Percentiles rank a stretch among this genome's conserved stretches.
phyloP scores from a whole-genome alignment of 92 coral and sea anemone genomes.

The Actinostola sp. region DNA sequence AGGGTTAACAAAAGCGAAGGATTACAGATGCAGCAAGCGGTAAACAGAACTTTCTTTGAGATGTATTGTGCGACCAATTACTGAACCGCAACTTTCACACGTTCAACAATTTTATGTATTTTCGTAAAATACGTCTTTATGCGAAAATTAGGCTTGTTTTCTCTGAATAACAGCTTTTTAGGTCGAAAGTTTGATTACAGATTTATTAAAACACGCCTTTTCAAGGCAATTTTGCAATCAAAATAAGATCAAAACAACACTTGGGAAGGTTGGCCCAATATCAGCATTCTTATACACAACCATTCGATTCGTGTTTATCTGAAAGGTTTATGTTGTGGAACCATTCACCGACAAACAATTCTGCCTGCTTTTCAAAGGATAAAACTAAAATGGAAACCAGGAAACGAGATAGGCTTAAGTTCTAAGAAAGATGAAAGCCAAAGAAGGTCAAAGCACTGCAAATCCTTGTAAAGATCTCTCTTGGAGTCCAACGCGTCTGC shows the following conservation, averaged over 20 bases:
- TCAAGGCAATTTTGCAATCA: not conserved
- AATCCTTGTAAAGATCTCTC: conserved; percentile 1
- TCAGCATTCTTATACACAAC: conserved; percentile 6
- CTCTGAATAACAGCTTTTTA: not conserved
- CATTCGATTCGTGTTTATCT: not conserved
- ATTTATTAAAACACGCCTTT: not conserved
- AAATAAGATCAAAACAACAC: not conserved
- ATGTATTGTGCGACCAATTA: not conserved
- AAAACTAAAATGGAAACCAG: too few relatives aligned
- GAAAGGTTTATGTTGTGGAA: not conserved
- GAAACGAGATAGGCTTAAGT: not conserved
- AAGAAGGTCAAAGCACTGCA: not conserved
- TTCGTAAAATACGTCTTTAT: not conserved
- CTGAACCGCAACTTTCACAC: conserved; percentile 7
- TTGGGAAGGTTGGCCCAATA: not conserved
- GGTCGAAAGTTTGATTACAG: conserved; percentile 2
- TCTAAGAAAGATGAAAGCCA: not conserved
- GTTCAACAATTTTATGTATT: not conserved
- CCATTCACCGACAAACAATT: not conserved
- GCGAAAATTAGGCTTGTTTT: not conserved
- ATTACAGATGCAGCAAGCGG: conserved; percentile 16
- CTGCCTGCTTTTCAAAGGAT: too few relatives aligned
- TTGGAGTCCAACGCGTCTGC: conserved; percentile 8
- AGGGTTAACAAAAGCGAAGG: conserved; percentile 19
- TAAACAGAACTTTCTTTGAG: conserved; percentile 24